Conservation (phyloP, 2,888 invertebrate species). For the Erebia palarica region DNA sequence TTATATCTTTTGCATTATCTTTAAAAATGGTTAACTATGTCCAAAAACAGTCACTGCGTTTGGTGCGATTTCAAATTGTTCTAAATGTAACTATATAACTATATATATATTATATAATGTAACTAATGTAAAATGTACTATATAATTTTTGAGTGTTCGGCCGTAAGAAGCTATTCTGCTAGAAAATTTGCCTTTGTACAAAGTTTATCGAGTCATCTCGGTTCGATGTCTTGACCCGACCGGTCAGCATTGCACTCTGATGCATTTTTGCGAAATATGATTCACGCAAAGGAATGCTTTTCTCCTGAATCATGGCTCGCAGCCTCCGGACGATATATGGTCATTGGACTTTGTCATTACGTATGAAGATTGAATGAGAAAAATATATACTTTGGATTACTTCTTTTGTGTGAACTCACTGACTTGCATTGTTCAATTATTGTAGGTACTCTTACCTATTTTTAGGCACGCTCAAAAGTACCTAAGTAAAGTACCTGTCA, state of each 20-base stretch:
- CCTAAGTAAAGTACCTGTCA: too few species aligned
- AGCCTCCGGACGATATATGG: constrained; percentile 21
- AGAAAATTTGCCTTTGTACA: background rate
- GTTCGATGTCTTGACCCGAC: constrained; percentile 40
- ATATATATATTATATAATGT: too few species aligned
- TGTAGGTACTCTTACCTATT: too few species aligned
- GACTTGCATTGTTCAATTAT: background rate
- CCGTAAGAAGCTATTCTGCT: too few species aligned
- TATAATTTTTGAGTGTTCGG: too few species aligned
- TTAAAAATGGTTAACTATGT: too few species aligned
- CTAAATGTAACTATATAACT: too few species aligned
- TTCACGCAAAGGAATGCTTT: constrained; percentile 61
- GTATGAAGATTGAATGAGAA: background rate
- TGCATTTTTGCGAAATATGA: constrained; percentile 62
- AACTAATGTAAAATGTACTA: too few species aligned
- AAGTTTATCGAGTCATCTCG: background rate
- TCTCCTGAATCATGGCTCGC: constrained; percentile 61
- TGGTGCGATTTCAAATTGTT: too few species aligned
- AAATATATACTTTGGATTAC: background rate
- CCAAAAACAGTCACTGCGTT: too few species aligned
- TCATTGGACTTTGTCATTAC: constrained; percentile 18
- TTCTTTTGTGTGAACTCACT: background rate
- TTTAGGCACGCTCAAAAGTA: too few species aligned
- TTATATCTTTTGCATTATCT: too few species aligned
- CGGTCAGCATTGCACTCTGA: constrained; percentile 43